phyloP scores from a whole-genome alignment of 2,113 vertebrate genomes.

The Lepidothrix coronata region DNA sequence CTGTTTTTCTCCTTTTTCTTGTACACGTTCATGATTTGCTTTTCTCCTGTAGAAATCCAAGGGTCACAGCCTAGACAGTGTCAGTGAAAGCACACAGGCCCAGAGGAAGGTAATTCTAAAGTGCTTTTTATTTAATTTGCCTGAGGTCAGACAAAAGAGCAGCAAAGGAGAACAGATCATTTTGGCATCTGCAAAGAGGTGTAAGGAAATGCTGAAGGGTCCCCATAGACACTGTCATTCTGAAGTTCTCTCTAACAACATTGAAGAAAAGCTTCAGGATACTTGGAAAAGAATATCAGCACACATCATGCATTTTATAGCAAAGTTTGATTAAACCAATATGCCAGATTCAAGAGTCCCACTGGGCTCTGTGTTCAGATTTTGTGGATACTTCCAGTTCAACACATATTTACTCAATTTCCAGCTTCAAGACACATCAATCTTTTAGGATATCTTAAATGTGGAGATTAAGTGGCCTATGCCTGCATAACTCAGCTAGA shows the following conservation, averaged over 20 bases:
- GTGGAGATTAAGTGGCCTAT: neutral
- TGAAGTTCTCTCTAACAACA: neutral
- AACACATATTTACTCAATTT: neutral
- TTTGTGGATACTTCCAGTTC: neutral
- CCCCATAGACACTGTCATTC: fast-evolving
- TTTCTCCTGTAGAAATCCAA: neutral
- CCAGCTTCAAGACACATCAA: neutral
- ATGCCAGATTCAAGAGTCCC: neutral
- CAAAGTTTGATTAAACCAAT: neutral
- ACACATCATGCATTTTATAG: neutral
- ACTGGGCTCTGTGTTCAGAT: neutral
- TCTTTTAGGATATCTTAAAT: neutral
- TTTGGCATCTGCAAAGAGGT: neutral
- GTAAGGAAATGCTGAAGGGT: neutral
- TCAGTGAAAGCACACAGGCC: neutral
- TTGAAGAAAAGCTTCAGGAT: neutral
- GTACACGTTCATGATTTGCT: neutral
- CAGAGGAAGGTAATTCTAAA: neutral
- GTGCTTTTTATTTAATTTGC: neutral
- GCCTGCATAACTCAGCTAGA: neutral
- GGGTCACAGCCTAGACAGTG: neutral
- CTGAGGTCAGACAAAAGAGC: neutral
- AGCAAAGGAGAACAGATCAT: neutral
- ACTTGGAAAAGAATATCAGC: neutral
- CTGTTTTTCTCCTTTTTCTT: neutral